Evolutionary conservation across 2,797 vertebrate species (phyloP).

Genomic region (Siniperca obscura): DNA sequence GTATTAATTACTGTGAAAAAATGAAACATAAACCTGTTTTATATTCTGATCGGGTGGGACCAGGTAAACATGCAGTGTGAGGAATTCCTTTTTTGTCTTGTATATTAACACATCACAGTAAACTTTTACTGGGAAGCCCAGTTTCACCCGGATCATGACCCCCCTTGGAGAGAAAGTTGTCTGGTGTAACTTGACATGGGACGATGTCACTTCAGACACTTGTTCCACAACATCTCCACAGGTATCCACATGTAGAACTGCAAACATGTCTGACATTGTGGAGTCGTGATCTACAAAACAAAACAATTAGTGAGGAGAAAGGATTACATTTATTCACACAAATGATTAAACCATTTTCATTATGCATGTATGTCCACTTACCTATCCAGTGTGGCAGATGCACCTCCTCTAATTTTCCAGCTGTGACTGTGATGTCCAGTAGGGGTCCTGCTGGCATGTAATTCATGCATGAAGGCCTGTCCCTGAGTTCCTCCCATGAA

Average conservation of each 20-base stretch:
- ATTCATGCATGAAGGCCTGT: not conserved
- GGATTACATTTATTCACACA: too few relatives aligned
- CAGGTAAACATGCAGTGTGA: constrained; percentile 54
- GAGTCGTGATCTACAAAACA: constrained; percentile 9
- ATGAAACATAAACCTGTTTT: constrained; percentile 27
- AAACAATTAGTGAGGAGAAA: not conserved
- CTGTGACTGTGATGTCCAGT: constrained; percentile 54
- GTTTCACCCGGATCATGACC: constrained; percentile 15
- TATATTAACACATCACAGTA: constrained; percentile 47
- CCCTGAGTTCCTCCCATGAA: constrained; percentile 52
- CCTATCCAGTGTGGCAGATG: constrained; percentile 63
- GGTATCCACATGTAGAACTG: constrained; percentile 44
- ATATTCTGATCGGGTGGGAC: constrained; percentile 32
- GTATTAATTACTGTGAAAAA: not conserved
- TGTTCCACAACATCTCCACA: constrained; percentile 28
- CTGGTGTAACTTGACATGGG: constrained; percentile 46
- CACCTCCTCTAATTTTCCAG: constrained; percentile 50
- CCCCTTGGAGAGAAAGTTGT: constrained; percentile 45
- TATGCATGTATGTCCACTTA: not conserved
- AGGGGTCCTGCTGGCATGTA: constrained; percentile 62
- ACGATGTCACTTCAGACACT: constrained; percentile 38
- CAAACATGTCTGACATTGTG: constrained; percentile 8
- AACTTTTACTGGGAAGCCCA: constrained; percentile 21
- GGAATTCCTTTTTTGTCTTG: constrained; percentile 13
- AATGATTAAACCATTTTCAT: too few relatives aligned